Base-by-base conservation (phyloP, 2,113 vertebrate species). In the Ammospiza caudacuta region DNA sequence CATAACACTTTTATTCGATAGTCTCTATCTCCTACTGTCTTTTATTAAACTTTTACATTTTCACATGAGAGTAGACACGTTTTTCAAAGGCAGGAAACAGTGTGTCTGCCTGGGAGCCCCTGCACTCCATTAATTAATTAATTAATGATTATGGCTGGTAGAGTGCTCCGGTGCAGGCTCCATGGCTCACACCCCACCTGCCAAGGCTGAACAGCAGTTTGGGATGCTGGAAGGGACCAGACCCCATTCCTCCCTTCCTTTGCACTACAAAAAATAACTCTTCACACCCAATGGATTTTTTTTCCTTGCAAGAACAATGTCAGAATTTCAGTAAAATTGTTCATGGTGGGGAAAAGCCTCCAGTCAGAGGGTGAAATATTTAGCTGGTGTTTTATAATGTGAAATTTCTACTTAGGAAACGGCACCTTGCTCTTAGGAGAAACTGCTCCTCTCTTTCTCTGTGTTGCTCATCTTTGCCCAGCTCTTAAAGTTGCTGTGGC, bases 61-160 rank as follows among this genome's bases (percentile, higher is more conserved):
- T 37, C 24, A 18, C 24, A 27, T 2, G 2, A 27, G 11, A 61
- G 11, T 18, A 27, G 58, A 37, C 0, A 11, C 18, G 16, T 17
- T 61, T 37, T 27, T 37, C 35, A 61, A 7, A 78, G 94, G 95
- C 79, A 96, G 74, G 75, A 49, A 78, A 81, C 43, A 67, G 61
- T 80, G 1, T 21, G 61, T 21, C 27, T 63, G 9, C 61, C 39
- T 5, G 3, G 25, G 35, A 62, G 59, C 35, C 35, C 28, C 59
- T 6, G 12, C 27, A 96, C 87, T 92, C 95, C 80, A 98, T 97
- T 97, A 6, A 51, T 69, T 97, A 69, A 49, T 51, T 97, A 72
- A 69, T 47, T 97, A 69, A 92, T 97, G 69, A 68, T 97, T 97
- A 94, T 72, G 90, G 86, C 90, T 87, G 72, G 58, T 52, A 72